Evolutionary conservation across 2,113 vertebrate species (phyloP).

Genomic region (Sciurus niger): DNA sequence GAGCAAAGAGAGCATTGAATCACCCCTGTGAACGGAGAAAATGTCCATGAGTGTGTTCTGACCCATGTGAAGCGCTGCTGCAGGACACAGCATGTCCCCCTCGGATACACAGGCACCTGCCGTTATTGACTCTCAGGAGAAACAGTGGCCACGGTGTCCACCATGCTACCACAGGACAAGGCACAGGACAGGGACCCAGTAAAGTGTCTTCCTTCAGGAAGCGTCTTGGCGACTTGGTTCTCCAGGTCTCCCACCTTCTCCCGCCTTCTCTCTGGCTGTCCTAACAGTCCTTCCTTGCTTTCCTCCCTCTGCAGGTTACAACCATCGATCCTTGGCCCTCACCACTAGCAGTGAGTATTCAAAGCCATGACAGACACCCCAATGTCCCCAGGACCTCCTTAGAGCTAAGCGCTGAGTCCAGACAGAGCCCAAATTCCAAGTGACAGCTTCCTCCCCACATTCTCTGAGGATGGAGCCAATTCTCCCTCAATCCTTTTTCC

Average conservation of each 20-base stretch:
- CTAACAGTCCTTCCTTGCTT: background rate
- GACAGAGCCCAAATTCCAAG: background rate
- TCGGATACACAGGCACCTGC: background rate
- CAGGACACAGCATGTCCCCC: background rate
- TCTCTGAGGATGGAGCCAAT: background rate
- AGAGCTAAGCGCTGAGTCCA: background rate
- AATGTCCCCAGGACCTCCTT: background rate
- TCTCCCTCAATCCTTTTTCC: background rate
- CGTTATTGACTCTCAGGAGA: background rate
- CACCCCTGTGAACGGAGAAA: background rate
- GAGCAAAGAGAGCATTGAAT: background rate
- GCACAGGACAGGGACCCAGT: background rate
- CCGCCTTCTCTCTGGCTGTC: background rate
- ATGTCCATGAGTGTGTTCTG: background rate
- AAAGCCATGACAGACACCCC: background rate
- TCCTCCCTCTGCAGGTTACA: conserved; percentile 63
- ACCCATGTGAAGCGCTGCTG: background rate
- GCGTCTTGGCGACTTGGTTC: background rate
- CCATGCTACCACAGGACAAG: background rate
- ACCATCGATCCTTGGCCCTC: background rate
- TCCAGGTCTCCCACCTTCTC: background rate
- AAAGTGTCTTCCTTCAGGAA: background rate
- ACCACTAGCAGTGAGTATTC: conserved; percentile 71
- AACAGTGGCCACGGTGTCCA: background rate
- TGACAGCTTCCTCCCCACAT: background rate